Percentiles rank a stretch among this genome's conserved stretches.
phyloP scores from a whole-genome alignment of 2,797 vertebrate genomes.

The Geotrypetes seraphini region DNA sequence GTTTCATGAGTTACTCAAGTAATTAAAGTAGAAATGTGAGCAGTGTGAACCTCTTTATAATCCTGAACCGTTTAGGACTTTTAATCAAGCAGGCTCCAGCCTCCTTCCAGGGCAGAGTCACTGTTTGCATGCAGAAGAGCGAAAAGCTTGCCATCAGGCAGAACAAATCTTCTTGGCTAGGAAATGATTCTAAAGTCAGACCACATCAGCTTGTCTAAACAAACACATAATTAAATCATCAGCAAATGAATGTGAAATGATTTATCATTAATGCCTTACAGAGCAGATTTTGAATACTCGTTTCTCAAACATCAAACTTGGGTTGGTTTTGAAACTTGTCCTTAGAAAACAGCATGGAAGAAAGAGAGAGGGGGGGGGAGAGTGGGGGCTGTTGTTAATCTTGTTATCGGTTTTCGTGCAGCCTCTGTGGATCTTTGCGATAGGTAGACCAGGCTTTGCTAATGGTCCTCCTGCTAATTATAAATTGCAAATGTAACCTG shows the following conservation, averaged over 20 bases:
- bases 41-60: constrained; percentile 21
- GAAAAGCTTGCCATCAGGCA: constrained; percentile 17
- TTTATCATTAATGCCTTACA: constrained; percentile 28
- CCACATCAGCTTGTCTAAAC: constrained; percentile 5
- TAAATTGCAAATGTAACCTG: constrained; percentile 18
- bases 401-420: too few relatives aligned
- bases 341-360: too few relatives aligned
- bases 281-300: constrained; percentile 12
- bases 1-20: constrained; percentile 26
- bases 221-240: constrained; percentile 21
- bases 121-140: too few relatives aligned
- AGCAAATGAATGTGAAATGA: constrained; percentile 3
- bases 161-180: constrained; percentile 13
- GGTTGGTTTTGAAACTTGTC: constrained; percentile 11
- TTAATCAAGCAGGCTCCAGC: constrained; percentile 29
- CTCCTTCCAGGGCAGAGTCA: too few relatives aligned
- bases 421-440: constrained; percentile 16
- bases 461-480: constrained; percentile 1
- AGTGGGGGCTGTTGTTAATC: too few relatives aligned
- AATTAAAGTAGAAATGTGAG: constrained; percentile 34
- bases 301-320: too few relatives aligned
- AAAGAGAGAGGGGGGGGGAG: too few relatives aligned
- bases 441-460: constrained; percentile 10
- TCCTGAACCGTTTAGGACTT: constrained; percentile 22
- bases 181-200: constrained; percentile 1